Conservation (phyloP, 2,113 vertebrate genomes). For the Calidris pugnax region DNA sequence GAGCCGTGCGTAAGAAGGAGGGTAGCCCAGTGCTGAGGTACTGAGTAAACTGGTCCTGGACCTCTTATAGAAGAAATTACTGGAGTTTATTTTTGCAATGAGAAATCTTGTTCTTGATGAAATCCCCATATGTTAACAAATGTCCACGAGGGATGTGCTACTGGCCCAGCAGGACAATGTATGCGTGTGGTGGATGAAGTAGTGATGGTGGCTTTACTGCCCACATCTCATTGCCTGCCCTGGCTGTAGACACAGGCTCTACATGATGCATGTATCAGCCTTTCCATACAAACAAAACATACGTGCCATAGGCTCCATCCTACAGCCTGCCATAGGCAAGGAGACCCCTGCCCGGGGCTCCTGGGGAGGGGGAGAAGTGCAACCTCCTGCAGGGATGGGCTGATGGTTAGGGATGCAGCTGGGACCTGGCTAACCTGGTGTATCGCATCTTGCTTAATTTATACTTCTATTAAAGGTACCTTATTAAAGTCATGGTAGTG, state of each 20-base stretch:
- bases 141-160: background rate
- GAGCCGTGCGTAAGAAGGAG: background rate
- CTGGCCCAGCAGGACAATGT: fast-evolving
- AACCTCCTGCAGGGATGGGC: background rate
- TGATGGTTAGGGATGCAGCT: background rate
- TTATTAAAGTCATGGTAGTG: background rate
- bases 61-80: background rate
- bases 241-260: background rate
- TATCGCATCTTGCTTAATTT: background rate
- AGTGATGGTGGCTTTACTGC: background rate
- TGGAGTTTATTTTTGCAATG: background rate
- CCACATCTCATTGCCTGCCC: background rate
- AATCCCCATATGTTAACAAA: fast-evolving
- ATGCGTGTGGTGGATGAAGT: fast-evolving
- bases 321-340: background rate
- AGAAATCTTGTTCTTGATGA: background rate
- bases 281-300: background rate
- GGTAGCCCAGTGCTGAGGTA: background rate
- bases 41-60: background rate
- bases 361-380: background rate
- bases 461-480: background rate
- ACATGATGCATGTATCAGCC: background rate
- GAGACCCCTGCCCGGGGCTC: background rate
- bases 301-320: fast-evolving
- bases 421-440: background rate